These are phyloP conservation scores for Helicoverpa zea DNA, from an alignment of 1,140 invertebrate species.

Conservation along the genomic window DNA sequence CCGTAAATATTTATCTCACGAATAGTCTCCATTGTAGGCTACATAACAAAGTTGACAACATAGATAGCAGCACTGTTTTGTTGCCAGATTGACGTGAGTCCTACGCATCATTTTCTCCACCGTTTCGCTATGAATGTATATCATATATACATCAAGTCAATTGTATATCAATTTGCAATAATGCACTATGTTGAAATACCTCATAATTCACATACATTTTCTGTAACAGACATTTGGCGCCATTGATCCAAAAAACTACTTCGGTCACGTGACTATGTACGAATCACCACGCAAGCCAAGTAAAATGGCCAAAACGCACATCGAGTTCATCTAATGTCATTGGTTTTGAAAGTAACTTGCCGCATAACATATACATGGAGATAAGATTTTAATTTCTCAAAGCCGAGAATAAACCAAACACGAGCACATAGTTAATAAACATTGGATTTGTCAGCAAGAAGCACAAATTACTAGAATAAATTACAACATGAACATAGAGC, in stretches of 20 bases:
- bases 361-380: constrained; percentile 80
- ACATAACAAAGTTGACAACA: constrained; percentile 86
- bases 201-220: constrained; percentile 82
- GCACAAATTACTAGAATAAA: constrained; percentile 78
- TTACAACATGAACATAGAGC: constrained; percentile 82
- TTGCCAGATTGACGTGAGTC: constrained; percentile 84
- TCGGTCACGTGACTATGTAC: constrained; percentile 86
- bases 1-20: constrained; percentile 85
- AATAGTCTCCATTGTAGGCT: constrained; percentile 81
- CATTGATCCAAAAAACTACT: constrained; percentile 86
- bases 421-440: constrained; percentile 79
- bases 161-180: constrained; percentile 70
- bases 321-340: constrained; percentile 85
- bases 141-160: constrained; percentile 80
- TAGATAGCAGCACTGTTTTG: constrained; percentile 87
- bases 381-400: constrained; percentile 67
- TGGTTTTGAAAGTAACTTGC: constrained; percentile 80
- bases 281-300: constrained; percentile 86
- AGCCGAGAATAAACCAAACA: constrained; percentile 68
- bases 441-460: constrained; percentile 72
- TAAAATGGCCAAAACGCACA: constrained; percentile 87
- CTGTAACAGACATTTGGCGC: constrained; percentile 85
- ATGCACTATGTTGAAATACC: constrained; percentile 69
- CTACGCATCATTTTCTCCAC: constrained; percentile 81
- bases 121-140: constrained; percentile 68